Percentiles rank a stretch among this genome's conserved stretches.
Evolutionary conservation across 2,888 invertebrate species (phyloP).

Genomic region (Pammene aurita): DNA sequence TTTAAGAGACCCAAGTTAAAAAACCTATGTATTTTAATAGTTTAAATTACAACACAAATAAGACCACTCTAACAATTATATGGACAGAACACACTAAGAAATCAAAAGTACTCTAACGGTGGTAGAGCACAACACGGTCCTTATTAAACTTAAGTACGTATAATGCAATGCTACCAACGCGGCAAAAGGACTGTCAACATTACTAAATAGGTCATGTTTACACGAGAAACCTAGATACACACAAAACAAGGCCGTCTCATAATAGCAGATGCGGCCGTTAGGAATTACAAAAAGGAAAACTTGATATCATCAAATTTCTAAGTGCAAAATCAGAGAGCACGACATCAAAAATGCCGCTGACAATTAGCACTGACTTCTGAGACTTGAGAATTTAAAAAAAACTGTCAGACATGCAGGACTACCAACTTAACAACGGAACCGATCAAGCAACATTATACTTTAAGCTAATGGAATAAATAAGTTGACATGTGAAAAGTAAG

Average conservation of each 20-base stretch:
- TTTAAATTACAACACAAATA: no score
- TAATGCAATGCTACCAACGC: conserved; percentile 27
- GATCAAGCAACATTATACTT: background rate
- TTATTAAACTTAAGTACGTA: conserved; percentile 9
- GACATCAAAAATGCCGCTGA: conserved; percentile 66
- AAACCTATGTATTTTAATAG: no score
- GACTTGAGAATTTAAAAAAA: conserved; percentile 49
- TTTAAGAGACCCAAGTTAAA: no score
- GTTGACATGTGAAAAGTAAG: background rate
- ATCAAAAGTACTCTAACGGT: no score
- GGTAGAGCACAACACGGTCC: background rate
- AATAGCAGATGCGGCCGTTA: conserved; percentile 35
- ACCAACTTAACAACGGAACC: conserved; percentile 3
- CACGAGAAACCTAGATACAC: conserved; percentile 37
- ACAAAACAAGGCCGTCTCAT: conserved; percentile 38
- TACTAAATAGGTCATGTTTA: conserved; percentile 34
- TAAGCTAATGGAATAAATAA: background rate
- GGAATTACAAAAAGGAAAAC: conserved; percentile 37
- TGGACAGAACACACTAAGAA: background rate
- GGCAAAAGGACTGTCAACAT: conserved; percentile 25
- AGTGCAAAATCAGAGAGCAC: conserved; percentile 52
- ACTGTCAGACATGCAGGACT: conserved; percentile 38
- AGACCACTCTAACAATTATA: no score
- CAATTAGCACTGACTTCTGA: conserved; percentile 66
- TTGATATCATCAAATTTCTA: conserved; percentile 34